Conservation (phyloP, 1,140 invertebrate genomes). For the Reticulitermes speratus region DNA sequence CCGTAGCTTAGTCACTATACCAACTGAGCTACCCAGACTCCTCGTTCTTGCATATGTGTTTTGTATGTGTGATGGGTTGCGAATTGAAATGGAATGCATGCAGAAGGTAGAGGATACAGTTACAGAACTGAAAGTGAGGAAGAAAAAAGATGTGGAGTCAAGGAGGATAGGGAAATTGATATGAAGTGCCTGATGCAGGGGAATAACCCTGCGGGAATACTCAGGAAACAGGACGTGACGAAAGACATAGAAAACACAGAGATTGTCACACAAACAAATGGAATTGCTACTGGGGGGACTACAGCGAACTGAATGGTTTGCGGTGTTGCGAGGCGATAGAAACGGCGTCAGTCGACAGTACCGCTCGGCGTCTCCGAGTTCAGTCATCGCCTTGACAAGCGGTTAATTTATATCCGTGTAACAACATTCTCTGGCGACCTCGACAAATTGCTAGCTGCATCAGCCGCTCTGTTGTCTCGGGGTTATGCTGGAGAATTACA, state of each 20-base stretch:
- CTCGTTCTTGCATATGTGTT: no score
- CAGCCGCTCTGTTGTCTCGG: background rate
- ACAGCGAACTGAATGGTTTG: background rate
- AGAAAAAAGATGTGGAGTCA: background rate
- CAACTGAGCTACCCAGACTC: no score
- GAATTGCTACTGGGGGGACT: slow-evolving; percentile 1
- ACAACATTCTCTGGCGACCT: background rate
- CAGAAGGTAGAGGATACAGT: background rate
- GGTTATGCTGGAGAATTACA: background rate
- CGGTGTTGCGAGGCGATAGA: background rate
- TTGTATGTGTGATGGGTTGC: no score
- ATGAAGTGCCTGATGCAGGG: background rate
- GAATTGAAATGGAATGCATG: no score
- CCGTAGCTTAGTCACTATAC: no score
- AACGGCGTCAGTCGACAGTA: background rate
- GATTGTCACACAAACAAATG: background rate
- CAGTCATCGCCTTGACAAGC: background rate
- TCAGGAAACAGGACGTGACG: background rate
- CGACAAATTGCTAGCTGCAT: background rate
- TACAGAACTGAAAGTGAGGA: background rate
- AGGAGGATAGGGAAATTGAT: background rate
- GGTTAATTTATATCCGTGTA: background rate
- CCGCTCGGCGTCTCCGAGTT: background rate
- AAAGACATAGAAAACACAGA: background rate
- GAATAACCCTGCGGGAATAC: background rate